A percentile compares a stretch with the other conserved stretches of the same genome.
Evolutionary conservation across 1,140 invertebrate species (phyloP).

Genomic region (Nylanderia fulva): DNA sequence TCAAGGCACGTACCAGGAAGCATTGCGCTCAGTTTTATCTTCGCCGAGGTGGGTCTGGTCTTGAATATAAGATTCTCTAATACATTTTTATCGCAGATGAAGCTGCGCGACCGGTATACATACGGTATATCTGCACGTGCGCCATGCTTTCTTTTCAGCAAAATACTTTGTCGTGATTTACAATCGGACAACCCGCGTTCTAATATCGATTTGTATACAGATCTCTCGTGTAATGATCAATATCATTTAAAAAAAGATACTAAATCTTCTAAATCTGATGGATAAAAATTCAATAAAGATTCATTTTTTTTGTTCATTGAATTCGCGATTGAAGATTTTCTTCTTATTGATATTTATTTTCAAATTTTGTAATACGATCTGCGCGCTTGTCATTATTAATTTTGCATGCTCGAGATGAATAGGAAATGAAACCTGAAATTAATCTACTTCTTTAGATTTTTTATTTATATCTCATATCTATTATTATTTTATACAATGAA

Average conservation of each 20-base stretch:
- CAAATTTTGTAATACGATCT: background rate
- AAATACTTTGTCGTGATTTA: conserved; percentile 39
- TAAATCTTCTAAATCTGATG: background rate
- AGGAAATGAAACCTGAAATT: conserved; percentile 7
- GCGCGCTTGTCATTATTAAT: background rate
- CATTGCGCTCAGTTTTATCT: conserved; percentile 73
- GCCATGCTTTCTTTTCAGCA: conserved; percentile 23
- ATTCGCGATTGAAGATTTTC: background rate
- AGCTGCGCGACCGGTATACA: conserved; percentile 59
- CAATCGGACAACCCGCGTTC: background rate
- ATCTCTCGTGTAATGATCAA: background rate
- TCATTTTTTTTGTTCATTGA: background rate
- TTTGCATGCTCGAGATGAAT: background rate
- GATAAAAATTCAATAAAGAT: background rate
- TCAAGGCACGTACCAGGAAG: conserved; percentile 71
- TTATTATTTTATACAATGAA: background rate
- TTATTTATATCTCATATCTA: background rate
- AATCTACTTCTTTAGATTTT: background rate
- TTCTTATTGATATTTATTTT: background rate
- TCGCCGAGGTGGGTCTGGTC: conserved; percentile 59
- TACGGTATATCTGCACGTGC: conserved; percentile 44
- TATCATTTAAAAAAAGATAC: background rate
- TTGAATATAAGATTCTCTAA: conserved; percentile 74
- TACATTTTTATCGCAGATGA: conserved; percentile 77
- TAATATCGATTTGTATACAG: background rate